Base-by-base conservation (phyloP, 2,113 vertebrate genomes). In the Xenopus tropicalis region DNA sequence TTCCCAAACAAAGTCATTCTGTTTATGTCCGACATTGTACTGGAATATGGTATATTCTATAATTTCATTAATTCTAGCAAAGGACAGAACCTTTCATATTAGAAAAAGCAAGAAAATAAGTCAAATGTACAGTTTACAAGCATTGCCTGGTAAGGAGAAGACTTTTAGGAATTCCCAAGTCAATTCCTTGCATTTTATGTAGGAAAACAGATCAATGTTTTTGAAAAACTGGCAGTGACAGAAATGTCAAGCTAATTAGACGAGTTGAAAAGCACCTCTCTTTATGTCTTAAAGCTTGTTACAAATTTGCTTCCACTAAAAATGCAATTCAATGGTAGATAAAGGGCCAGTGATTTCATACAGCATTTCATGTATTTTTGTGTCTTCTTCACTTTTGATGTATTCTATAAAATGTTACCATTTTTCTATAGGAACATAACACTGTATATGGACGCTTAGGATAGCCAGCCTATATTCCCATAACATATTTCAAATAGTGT, bases 401-500 rank as follows among this genome's bases (percentile, higher is more conserved):
- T 62, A 42, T 20, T 37, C 24, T 63, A 19, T 69, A 69, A 19
- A 20, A 42, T 65, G 14, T 59, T 42, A 19, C 14, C 0, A 8
- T 24, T 17, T 4, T 62, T 63, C 63, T 63, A 46, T 48, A 6
- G 11, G 46, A 48, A 69, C 23, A 69, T 69, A 69, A 37, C 44
- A 54, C n/a, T 63, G 25, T 63, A 68, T 68, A 68, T 22, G 44
- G 43, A 69, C 44, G 44, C 24, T 52, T 7, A 54, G 61, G 25
- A 59, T 29, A 37, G 44, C 17, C 57, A 52, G 20, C 20, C 43
- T 63, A 54, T 48, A 54, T 48, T 13, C 21, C 59, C 17, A 11
- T 54, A 69, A 52, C n/a, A 54, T 63, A 61, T 14, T 43, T 59
- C 66, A 89, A 85, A 87, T 90, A 90, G 85, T 88, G 83, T 88